Evolutionary conservation across 2,888 invertebrate genomes (phyloP), one percentile per base, ranked within the genome.

Genomic region (Archips crataeganus): DNA sequence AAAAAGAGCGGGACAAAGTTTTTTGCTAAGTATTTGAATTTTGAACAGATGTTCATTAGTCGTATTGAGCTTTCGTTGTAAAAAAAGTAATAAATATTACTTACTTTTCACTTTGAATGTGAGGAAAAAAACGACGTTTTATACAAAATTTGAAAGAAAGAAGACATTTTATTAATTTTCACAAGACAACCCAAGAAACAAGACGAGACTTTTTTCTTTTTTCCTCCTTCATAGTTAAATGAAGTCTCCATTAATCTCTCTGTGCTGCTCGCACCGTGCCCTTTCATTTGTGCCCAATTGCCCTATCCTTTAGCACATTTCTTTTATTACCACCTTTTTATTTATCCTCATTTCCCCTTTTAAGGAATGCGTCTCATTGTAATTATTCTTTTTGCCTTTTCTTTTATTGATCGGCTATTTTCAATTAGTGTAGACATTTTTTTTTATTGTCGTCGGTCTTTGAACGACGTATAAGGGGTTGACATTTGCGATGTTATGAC

Each of bases 201-300:
- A 23, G 23, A 23, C 23, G 1, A 23, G 23, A 23, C 23, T 23
- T 23, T 23, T 23, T 23, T 23, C 23, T 23, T 23, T 23, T 23
- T 23, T 23, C 23, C 23, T 23, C 23, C 23, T 23, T 23, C 23
- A 23, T 23, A 23, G 8, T 9, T 11, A 51, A 11, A 15, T 51
- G 39, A 3, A 47, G 59, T 47, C 68, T 73, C 73, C 60, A 51
- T 91, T 86, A 86, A 87, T 91, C 92, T 91, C 90, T 89, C 85
- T 80, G 84, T 85, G 80, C 85, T 80, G 82, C 89, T 87, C 32
- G 88, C 88, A 84, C 85, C 73, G 59, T 85, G 89, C 91, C 92
- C 92, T 90, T 91, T 90, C 89, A 91, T 92, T 90, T 87, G 89
- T 85, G 86, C 88, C 85, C 91, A 90, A 93, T 93, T 89, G 91